Conservation (phyloP, 2,888 invertebrate genomes). For the Orthosia incerta region DNA sequence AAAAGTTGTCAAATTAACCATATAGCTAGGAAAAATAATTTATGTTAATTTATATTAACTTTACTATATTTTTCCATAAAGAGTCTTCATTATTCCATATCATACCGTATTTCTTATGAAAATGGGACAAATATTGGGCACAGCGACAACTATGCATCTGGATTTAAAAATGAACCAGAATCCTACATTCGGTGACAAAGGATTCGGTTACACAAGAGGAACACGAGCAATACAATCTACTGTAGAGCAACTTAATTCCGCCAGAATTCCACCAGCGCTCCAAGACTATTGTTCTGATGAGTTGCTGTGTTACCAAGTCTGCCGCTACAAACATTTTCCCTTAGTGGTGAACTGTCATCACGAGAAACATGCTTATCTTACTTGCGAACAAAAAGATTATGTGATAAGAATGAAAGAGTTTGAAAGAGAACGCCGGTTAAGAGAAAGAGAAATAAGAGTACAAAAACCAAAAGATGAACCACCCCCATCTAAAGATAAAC, state of each 20-base stretch:
- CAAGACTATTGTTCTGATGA: constrained; percentile 96
- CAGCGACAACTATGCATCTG: constrained; percentile 69
- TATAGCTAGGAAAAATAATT: neutral
- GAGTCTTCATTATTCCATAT: neutral
- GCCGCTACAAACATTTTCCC: constrained; percentile 93
- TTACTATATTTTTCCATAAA: constrained; percentile 2
- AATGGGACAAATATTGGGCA: constrained; percentile 82
- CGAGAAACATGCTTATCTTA: constrained; percentile 93
- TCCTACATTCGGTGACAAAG: constrained; percentile 93
- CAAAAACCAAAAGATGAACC: constrained; percentile 45
- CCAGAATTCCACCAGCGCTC: constrained; percentile 92
- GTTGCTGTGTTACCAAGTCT: constrained; percentile 92
- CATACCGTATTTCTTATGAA: constrained; percentile 8
- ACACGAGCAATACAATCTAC: constrained; percentile 93
- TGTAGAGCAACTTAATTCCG: constrained; percentile 93
- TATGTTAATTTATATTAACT: constrained; percentile 11
- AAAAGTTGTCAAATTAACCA: constrained; percentile 1
- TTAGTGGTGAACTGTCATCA: constrained; percentile 92
- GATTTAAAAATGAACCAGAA: constrained; percentile 79
- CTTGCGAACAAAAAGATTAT: constrained; percentile 96
- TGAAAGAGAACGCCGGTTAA: constrained; percentile 82
- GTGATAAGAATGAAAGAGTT: constrained; percentile 87
- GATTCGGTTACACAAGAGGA: constrained; percentile 93
- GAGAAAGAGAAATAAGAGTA: constrained; percentile 78
- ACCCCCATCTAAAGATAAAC: neutral